Evolutionary conservation across 2,888 invertebrate genomes (phyloP).

Genomic region (Lasioglossum zephyrum): DNA sequence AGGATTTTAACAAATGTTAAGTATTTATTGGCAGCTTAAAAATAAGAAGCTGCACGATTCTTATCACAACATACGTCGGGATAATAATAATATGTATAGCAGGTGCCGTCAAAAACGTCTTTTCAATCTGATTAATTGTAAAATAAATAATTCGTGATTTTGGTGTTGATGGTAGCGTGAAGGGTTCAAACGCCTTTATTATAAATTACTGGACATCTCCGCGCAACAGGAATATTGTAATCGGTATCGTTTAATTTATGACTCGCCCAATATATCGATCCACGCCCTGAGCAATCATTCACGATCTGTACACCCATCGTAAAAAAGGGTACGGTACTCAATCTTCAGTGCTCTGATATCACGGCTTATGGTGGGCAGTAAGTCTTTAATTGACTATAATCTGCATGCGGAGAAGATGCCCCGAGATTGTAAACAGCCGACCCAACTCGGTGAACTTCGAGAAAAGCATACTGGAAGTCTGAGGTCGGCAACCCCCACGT

Average conservation of each 20-base stretch:
- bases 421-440: conserved; percentile 69
- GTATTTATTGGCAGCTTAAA: background rate
- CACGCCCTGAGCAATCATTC: conserved; percentile 37
- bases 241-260: conserved; percentile 39
- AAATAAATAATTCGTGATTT: background rate
- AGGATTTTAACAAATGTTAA: background rate
- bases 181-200: background rate
- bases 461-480: conserved; percentile 48
- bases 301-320: conserved; percentile 29
- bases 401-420: conserved; percentile 64
- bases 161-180: background rate
- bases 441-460: conserved; percentile 46
- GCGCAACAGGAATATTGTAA: conserved; percentile 22
- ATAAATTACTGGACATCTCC: background rate
- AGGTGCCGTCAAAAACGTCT: background rate
- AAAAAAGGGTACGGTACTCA: conserved; percentile 36
- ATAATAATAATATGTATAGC: too few species aligned
- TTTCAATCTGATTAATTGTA: background rate
- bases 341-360: conserved; percentile 45
- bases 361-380: conserved; percentile 41
- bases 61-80: too few species aligned
- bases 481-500: conserved; percentile 66
- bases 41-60: too few species aligned
- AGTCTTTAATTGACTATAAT: conserved; percentile 70
- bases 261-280: conserved; percentile 31